These are phyloP conservation scores for Chlorocebus sabaeus DNA, from an alignment of 2,113 vertebrate species.

Conservation along the genomic window DNA sequence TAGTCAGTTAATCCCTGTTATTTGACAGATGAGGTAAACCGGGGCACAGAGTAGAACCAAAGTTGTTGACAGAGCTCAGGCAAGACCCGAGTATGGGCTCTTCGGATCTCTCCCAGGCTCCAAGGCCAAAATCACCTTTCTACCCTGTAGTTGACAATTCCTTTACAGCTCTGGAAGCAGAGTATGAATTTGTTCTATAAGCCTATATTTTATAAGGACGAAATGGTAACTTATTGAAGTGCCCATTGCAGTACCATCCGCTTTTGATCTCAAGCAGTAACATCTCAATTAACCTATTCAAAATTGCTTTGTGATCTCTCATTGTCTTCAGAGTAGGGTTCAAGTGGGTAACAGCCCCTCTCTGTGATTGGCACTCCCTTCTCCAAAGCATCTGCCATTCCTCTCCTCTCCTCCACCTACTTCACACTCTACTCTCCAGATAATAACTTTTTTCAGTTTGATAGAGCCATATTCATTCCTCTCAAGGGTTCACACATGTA, in stretches of 20 bases:
- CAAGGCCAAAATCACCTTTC: neutral
- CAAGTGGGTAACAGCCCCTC: neutral
- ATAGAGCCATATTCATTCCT: neutral
- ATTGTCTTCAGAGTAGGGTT: neutral
- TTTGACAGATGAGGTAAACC: neutral
- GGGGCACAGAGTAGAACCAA: neutral
- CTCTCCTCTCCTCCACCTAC: accelerated
- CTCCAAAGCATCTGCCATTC: neutral
- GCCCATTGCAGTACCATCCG: neutral
- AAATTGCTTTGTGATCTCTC: neutral
- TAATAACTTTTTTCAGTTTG: neutral
- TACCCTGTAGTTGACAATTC: neutral
- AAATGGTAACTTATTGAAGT: neutral
- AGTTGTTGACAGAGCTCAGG: neutral
- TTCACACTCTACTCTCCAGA: neutral
- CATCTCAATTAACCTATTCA: neutral
- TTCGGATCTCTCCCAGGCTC: neutral
- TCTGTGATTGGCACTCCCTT: neutral
- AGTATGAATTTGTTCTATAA: neutral
- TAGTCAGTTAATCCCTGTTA: neutral
- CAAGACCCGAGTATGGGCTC: neutral
- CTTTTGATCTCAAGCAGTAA: neutral
- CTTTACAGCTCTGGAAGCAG: neutral
- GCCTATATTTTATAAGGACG: neutral
- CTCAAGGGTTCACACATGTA: neutral